phyloP scores from a whole-genome alignment of 1,140 invertebrate genomes.

The Halyomorpha halys region DNA sequence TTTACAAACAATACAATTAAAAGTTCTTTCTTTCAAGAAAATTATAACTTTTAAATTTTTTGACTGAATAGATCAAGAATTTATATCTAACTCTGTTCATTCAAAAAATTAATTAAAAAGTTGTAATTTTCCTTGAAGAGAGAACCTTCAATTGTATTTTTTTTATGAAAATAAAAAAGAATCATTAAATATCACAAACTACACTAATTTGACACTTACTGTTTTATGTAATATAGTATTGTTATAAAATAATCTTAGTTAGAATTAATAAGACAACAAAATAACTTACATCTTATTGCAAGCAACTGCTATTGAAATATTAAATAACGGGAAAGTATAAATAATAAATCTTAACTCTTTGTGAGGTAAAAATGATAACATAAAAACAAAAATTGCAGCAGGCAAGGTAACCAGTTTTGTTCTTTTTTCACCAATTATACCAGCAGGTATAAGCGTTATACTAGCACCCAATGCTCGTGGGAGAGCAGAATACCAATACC shows the following conservation, averaged over 20 bases:
- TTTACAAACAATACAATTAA: too few relatives aligned
- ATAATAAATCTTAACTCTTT: constrained; percentile 98
- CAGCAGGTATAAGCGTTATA: constrained; percentile 69
- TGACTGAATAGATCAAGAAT: too few relatives aligned
- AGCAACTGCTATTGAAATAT: constrained; percentile 75
- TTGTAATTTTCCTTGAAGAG: too few relatives aligned
- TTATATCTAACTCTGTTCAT: too few relatives aligned
- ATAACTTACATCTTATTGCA: constrained; percentile 76
- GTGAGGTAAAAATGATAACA: constrained; percentile 93
- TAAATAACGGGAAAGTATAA: constrained; percentile 89
- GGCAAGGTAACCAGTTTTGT: constrained; percentile 58
- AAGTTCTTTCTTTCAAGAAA: too few relatives aligned
- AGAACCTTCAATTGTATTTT: too few relatives aligned
- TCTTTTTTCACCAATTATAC: constrained; percentile 60
- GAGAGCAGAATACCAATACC: constrained; percentile 98
- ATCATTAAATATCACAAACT: too few relatives aligned
- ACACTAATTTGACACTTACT: too few relatives aligned
- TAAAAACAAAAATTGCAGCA: constrained; percentile 67
- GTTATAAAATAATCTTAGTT: background rate
- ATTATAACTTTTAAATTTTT: too few relatives aligned
- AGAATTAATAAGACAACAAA: constrained; percentile 7
- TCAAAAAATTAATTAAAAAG: too few relatives aligned
- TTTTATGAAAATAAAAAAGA: too few relatives aligned
- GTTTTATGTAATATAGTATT: too few relatives aligned
- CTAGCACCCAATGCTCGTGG: constrained; percentile 79